Evolutionary conservation across 1,140 invertebrate genomes (phyloP), one percentile per base, ranked within the genome.

Genomic region (Drosophila subpulchrella): DNA sequence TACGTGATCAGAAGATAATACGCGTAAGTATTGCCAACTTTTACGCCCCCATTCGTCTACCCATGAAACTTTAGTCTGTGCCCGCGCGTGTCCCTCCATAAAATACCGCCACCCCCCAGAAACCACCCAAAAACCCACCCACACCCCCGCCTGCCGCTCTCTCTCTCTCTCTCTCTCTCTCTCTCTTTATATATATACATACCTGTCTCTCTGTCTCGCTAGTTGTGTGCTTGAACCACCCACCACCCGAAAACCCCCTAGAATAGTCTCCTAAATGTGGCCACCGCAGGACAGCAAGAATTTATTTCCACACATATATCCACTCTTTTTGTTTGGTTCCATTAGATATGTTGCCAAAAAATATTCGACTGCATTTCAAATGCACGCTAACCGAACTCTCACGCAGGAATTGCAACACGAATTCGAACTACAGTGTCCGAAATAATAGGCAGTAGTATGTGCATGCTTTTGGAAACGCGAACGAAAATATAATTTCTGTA

Each of bases 1-100:
- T 97, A 75, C 94, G 95, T 77, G 97, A 98, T 93, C 96, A 97
- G 85, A 94, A 95, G 74, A 96, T 97, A 81, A 97, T 97, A 75
- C 95, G 96, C 94, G 97, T 97, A 93, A 94, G 92, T 91, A 75
- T 17, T 41, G 44, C 39, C 32, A 60, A 34, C 46, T 54, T 50
- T 13, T 32, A 24, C 39, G 20, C 36, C 27, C n/a, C 12, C 15
- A 17, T 17, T 17, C 30, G 7, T 12, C 30, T 17, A 8, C 4
- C 48, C 50, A 30, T 39, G 44, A 34, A 55, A 67, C 51, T 32
- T 48, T 63, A 44, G 32, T 56, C 39, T 61, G 17, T 56, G 38
- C 62, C 47, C 53, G 70, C 54, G 73, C 47, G 50, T 72, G 54
- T 27, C 72, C 55, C 56, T 47, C 15, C 46, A 50, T 50, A 47